Conservation (phyloP, 2,113 vertebrate genomes). For the Dipodomys ordii region DNA sequence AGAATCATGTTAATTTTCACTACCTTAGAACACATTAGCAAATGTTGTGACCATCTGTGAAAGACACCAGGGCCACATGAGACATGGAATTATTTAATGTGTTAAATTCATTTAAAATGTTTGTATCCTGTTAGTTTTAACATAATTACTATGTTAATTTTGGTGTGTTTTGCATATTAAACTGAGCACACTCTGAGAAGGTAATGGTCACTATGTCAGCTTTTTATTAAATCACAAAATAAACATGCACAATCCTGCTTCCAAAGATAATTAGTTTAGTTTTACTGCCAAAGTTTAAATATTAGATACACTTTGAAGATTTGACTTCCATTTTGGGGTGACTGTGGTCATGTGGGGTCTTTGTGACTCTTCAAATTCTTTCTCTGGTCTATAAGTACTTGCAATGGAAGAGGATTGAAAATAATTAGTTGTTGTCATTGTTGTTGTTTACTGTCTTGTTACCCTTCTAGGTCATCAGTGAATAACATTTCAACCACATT, state of each 20-base stretch:
- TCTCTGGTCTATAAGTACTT: background rate
- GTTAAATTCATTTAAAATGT: constrained; percentile 85
- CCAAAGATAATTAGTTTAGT: constrained; percentile 85
- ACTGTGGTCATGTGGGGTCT: background rate
- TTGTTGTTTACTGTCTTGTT: too few relatives aligned
- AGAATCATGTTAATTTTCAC: constrained; percentile 68
- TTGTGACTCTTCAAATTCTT: background rate
- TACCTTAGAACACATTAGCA: constrained; percentile 73
- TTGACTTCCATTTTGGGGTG: constrained; percentile 57
- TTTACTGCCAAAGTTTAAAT: constrained; percentile 82
- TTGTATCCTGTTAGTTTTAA: constrained; percentile 86
- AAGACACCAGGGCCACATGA: constrained; percentile 78
- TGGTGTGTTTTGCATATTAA: constrained; percentile 86
- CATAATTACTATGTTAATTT: constrained; percentile 88
- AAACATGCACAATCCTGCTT: constrained; percentile 83
- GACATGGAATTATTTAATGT: constrained; percentile 84
- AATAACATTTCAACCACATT: background rate
- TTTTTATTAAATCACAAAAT: constrained; percentile 89
- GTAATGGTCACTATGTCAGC: constrained; percentile 85
- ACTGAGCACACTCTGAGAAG: constrained; percentile 76
- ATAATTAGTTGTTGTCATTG: background rate
- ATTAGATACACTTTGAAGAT: constrained; percentile 72
- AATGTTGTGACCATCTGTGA: constrained; percentile 77
- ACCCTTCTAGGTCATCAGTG: background rate
- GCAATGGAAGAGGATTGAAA: background rate